Base-by-base conservation (phyloP, 2,797 vertebrate genomes). In the Paratrypauchen microcephalus region DNA sequence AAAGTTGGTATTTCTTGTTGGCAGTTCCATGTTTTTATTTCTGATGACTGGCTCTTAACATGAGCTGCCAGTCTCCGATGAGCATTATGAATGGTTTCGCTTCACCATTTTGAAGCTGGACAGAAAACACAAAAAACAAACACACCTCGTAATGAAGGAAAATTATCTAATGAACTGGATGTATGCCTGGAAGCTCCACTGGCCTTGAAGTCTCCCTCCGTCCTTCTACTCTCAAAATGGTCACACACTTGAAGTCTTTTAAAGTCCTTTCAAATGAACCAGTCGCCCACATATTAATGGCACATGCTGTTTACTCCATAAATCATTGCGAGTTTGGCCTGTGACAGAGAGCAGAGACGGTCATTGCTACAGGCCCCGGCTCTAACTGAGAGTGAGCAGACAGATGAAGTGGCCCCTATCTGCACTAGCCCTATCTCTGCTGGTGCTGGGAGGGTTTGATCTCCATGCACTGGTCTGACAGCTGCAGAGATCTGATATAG, bases 371-470 rank as follows among this genome's bases (percentile, higher is more conserved):
- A 68, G 56, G 76, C 86, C 92, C 87, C 89, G 87, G 83, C 76
- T 71, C 26, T 47, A 74, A 85, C 76, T 67, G 68, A 79, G 83
- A 87, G 77, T 55, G 74, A 83, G 61, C 79, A 87, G 91, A 89
- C 89, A 85, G 76, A 83, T 86, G 85, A 89, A 92, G 88, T 88
- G 87, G 78, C 76, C 83, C 79, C 84, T 89, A 86, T 91, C 90
- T 90, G 83, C 86, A 79, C 75, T 70, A 74, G 81, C 77, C 81
- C 87, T 89, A 88, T 91, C 90, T 74, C 70, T 5, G 9, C 18
- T 36, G 62, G 82, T 67, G 77, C 76, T 81, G 59, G 24, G 65
- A 72, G 69, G 80, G 84, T 92, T 91, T 92, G 86, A 91, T 92
- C 86, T 82, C 54, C 3, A 30, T 62, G 60, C 54, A 36, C 72